Conservation (phyloP, 2,888 invertebrate species). For the Lepidochitona cinerea region DNA sequence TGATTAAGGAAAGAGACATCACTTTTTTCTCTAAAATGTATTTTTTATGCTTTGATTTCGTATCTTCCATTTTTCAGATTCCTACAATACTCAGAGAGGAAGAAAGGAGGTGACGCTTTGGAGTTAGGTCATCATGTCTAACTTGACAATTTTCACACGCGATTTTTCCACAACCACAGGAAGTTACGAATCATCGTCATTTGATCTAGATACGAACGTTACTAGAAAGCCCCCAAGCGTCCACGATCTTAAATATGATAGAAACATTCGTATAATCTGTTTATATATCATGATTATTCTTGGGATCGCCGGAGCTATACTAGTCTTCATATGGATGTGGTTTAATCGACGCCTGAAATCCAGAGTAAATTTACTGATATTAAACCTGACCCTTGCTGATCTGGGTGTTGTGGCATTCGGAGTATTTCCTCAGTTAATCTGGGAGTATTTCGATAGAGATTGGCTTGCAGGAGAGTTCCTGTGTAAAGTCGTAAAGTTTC, state of each 20-base stretch:
- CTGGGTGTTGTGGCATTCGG: constrained; percentile 64
- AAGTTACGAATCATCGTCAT: too few relatives aligned
- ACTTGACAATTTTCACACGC: too few relatives aligned
- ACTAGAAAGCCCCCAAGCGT: too few relatives aligned
- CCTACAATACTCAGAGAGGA: too few relatives aligned
- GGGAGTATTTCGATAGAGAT: constrained; percentile 62
- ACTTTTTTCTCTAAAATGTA: too few relatives aligned
- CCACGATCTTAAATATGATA: constrained; percentile 58
- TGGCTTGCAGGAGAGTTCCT: constrained; percentile 66
- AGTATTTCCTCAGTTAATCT: constrained; percentile 63
- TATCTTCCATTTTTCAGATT: too few relatives aligned
- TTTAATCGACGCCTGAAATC: constrained; percentile 54
- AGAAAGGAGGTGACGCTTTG: too few relatives aligned
- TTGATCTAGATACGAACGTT: too few relatives aligned
- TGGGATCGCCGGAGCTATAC: constrained; percentile 56
- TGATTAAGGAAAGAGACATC: too few relatives aligned
- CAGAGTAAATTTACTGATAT: constrained; percentile 65
- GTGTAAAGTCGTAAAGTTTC: constrained; percentile 67
- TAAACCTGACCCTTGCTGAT: constrained; percentile 68
- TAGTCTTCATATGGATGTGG: constrained; percentile 64
- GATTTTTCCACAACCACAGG: too few relatives aligned
- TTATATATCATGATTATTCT: constrained; percentile 56
- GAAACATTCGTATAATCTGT: constrained; percentile 44
- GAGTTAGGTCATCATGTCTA: too few relatives aligned
- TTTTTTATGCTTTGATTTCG: too few relatives aligned